These are phyloP conservation scores for Watsonalla cultraria DNA, from an alignment of 2,888 invertebrate species.

Conservation along the genomic window DNA sequence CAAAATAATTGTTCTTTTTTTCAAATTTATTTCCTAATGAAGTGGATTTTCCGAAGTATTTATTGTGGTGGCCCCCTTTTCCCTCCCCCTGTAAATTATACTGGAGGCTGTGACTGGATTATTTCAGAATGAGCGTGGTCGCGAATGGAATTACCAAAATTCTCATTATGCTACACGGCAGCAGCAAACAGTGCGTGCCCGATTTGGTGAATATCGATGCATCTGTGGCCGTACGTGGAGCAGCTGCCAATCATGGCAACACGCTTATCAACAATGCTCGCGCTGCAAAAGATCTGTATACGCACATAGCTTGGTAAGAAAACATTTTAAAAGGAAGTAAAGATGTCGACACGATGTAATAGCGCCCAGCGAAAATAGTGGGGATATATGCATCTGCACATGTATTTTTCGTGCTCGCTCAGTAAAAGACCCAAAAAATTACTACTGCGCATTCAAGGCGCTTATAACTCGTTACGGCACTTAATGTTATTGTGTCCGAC, in stretches of 20 bases:
- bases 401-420: no score
- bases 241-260: constrained; percentile 37
- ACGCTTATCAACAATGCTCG: constrained; percentile 34
- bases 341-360: no score
- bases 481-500: no score
- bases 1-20: no score
- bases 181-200: constrained; percentile 6
- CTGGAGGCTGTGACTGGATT: not conserved
- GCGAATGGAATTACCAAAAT: constrained; percentile 1
- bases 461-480: no score
- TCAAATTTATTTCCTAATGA: no score
- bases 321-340: not conserved
- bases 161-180: not conserved
- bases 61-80: no score
- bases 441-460: no score
- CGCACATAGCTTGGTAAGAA: constrained; percentile 28
- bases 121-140: constrained; percentile 4
- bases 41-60: no score
- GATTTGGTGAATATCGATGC: constrained; percentile 38
- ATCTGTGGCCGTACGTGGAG: constrained; percentile 35
- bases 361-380: no score
- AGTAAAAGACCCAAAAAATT: no score
- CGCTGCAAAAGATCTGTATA: constrained; percentile 24
- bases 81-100: no score
- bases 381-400: not conserved